Base-by-base conservation (phyloP, 2,888 invertebrate species). In the Xestia sexstrigata region DNA sequence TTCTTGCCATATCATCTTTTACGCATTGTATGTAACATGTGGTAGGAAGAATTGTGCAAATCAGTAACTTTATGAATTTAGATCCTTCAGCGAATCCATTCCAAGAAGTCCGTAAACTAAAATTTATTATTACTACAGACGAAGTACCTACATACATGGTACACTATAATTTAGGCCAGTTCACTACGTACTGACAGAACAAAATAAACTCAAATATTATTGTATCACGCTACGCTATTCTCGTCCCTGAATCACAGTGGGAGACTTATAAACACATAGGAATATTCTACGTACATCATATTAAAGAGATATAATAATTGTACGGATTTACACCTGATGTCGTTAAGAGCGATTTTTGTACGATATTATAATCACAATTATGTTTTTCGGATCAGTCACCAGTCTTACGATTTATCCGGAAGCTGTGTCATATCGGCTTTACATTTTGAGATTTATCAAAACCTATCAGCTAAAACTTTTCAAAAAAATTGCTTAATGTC, bases 221-320 rank as follows among this genome's bases (percentile, higher is more conserved):
- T 87, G 88, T 88, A 87, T 87, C 85, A 83, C 77, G 79, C 77
- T 81, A 13, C 23, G 89, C 91, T 94, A 94, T 94, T 94, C 89
- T 90, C 72, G 92, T 90, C 88, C 78, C 89, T 91, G 93, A 93
- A 91, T 92, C 95, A 91, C 92, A 90, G 95, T 88, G 93, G 95
- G 94, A 92, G 94, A 92, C 87, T 80, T 70, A 17, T 78, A 74
- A 70, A 84, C 66, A 55, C 79, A 85, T 81, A 85, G 82, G 78
- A 58, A 35, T 52, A 30, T 55, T 30, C 17, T 74, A 74, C 58
- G 23, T 55, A 70, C 55, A 70, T 84, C 45, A 52, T 52, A 65
- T 23, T 60, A n/a, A 23, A 47, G n/a, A 39, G 52, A 5, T 30
- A 26, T n/a, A n/a, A n/a, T 60, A 65, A 47, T 75, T 70, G 58